Evolutionary conservation across 2,113 vertebrate species (phyloP).

Genomic region (Pica pica): DNA sequence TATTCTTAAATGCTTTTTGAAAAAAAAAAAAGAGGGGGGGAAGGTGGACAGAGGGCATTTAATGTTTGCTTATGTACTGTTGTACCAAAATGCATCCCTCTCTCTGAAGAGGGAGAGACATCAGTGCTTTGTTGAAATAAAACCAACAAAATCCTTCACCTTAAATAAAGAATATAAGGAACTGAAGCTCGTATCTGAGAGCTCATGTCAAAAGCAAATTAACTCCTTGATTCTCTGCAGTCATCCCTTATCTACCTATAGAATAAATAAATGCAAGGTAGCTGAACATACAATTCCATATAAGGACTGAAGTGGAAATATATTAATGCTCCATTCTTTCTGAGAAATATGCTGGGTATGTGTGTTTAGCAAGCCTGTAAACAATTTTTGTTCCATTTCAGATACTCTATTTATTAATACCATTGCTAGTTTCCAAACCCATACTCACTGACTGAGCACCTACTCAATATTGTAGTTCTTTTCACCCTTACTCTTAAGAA

Average conservation of each 20-base stretch:
- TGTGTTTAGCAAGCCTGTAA: background rate
- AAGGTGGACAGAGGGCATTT: background rate
- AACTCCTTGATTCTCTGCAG: background rate
- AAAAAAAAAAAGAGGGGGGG: fast-evolving
- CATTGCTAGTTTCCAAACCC: background rate
- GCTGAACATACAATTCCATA: background rate
- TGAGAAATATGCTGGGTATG: background rate
- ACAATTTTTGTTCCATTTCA: background rate
- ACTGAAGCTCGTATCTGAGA: background rate
- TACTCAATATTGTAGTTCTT: background rate
- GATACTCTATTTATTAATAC: background rate
- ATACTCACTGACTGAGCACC: background rate
- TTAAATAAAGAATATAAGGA: background rate
- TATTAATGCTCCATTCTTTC: background rate
- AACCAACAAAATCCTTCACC: background rate
- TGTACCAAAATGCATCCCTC: background rate
- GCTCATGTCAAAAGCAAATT: background rate
- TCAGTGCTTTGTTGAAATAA: background rate
- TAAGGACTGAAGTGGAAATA: background rate
- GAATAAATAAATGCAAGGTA: background rate
- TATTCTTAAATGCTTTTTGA: background rate
- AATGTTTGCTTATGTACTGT: background rate
- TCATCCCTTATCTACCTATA: background rate
- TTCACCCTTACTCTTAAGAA: background rate
- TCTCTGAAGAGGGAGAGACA: background rate